A percentile compares a stretch with the other conserved stretches of the same genome.
phyloP scores from a whole-genome alignment of 2,113 vertebrate genomes.

The Mesoclemmys tuberculata region DNA sequence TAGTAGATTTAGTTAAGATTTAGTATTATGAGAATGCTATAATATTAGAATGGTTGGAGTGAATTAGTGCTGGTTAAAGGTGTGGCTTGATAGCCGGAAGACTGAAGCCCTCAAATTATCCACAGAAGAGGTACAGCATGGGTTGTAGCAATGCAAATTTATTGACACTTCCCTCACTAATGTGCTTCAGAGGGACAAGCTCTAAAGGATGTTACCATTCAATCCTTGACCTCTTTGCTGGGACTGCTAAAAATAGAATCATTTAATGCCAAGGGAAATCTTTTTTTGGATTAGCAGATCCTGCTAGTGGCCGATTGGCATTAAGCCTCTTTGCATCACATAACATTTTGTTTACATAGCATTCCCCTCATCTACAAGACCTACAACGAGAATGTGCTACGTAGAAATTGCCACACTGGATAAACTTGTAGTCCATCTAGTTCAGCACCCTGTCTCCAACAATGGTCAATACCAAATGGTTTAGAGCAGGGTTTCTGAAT shows the following conservation, averaged over 20 bases:
- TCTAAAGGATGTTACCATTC: neutral
- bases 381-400: neutral
- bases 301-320: neutral
- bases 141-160: neutral
- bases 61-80: neutral
- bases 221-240: neutral
- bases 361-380: neutral
- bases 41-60: neutral
- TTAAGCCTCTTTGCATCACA: neutral
- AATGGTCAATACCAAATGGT: neutral
- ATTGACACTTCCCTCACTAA: neutral
- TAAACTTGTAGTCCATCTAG: neutral
- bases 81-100: slow-evolving; percentile 16
- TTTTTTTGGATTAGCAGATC: neutral
- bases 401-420: neutral
- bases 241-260: neutral
- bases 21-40: slow-evolving; percentile 43
- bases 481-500: neutral
- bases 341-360: neutral
- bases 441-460: neutral
- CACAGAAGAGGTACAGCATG: neutral
- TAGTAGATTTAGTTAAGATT: too few relatives aligned
- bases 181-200: neutral
- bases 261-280: neutral
- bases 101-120: slow-evolving; percentile 7